Evolutionary conservation across 53 echinoderm and acorn worm genomes (phyloP).

Genomic region (Antedon mediterranea): DNA sequence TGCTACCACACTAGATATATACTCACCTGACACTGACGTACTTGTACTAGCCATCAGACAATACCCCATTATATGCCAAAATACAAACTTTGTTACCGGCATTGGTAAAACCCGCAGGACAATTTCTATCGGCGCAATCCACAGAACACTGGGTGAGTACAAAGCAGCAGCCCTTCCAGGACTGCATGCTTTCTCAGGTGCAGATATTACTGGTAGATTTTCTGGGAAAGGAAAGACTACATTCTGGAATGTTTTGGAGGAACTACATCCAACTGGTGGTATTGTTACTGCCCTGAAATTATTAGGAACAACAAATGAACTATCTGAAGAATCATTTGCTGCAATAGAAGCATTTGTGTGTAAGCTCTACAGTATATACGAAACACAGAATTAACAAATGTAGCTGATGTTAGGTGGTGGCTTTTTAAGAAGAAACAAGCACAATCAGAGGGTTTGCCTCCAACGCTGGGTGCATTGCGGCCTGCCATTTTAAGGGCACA

Average conservation of each 20-base stretch:
- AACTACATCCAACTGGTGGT: too few species aligned
- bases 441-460: slow-evolving; percentile 16
- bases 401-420: slow-evolving; percentile 16
- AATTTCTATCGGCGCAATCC: neutral
- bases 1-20: slow-evolving; percentile 3
- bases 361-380: slow-evolving; percentile 8
- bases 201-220: slow-evolving; percentile 11
- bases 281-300: neutral
- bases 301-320: neutral
- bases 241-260: slow-evolving; percentile 18
- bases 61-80: neutral
- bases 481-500: slow-evolving; percentile 6
- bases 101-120: neutral
- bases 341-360: too few species aligned
- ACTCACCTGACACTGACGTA: slow-evolving; percentile 24
- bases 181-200: slow-evolving; percentile 14
- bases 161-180: too few species aligned
- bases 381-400: slow-evolving; percentile 4
- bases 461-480: slow-evolving; percentile 1
- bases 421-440: slow-evolving; percentile 18
- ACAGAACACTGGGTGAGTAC: too few species aligned
- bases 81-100: slow-evolving; percentile 13
- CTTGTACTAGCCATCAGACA: slow-evolving; percentile 7
- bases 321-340: neutral
- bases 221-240: slow-evolving; percentile 12